Evolutionary conservation across 2,888 invertebrate genomes (phyloP), one percentile per base, ranked within the genome.

Genomic region (Baccha elongata): DNA sequence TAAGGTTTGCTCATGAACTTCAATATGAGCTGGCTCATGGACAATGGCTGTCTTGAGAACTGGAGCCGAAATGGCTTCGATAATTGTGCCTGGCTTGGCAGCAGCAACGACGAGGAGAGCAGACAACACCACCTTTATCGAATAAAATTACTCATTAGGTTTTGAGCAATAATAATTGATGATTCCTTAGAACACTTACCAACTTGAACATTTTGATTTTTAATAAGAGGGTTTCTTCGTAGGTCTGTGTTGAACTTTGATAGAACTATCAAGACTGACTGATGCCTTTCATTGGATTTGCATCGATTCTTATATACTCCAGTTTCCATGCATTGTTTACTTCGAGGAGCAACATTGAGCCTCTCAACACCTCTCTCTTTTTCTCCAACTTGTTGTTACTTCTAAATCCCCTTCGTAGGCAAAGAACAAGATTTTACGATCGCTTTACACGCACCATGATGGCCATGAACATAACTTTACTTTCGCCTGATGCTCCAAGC

Each of bases 91-190:
- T 52, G 87, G 86, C 52, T 84, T 84, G 46, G 88, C 87, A 72
- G 86, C 85, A 62, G 86, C 87, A 75, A 87, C 53, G 58, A 92
- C 91, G 88, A 92, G 90, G 85, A 93, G 89, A 91, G 92, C 92
- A 90, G 92, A 92, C 88, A 93, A 92, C 92, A 92, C 92, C 92
- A 92, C 92, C 92, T n/a, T n/a, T 89, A 74, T 26, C n/a, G 0
- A 40, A 37, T 0, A 19, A 44, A 8, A n/a, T n/a, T n/a, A 8
- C 1, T 62, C 10, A 62, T 13, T 15, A 42, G 2, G 3, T 4
- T 26, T 26, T 35, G 3, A 32, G 21, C 17, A n/a, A 21, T 15
- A 3, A 5, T 15, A 23, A 5, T 10, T 23, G 5, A 1, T 6
- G 3, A 17, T 6, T 4, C 15, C 15, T 17, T 3, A 46, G 15